Evolutionary conservation across 2,888 invertebrate genomes (phyloP).

Genomic region (Xestia xanthographa): DNA sequence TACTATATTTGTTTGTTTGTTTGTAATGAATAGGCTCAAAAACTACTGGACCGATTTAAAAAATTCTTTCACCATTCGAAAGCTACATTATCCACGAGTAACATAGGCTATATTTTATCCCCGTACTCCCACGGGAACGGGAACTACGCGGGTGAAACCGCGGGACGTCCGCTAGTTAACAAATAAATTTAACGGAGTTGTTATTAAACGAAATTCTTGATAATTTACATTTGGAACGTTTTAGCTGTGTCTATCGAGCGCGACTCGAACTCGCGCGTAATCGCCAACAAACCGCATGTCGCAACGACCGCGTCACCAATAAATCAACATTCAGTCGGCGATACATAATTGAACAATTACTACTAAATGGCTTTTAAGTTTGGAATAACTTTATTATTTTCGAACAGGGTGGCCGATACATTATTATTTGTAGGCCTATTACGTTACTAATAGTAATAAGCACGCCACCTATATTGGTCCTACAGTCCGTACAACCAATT

Average conservation of each 20-base stretch:
- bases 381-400: slow-evolving; percentile 30
- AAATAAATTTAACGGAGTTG: slow-evolving; percentile 38
- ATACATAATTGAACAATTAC: slow-evolving; percentile 58
- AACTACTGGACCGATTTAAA: too few species aligned
- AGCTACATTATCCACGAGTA: too few species aligned
- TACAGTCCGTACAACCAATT: background rate
- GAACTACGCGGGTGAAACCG: too few species aligned
- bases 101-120: too few species aligned
- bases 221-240: slow-evolving; percentile 59
- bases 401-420: background rate
- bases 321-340: slow-evolving; percentile 52
- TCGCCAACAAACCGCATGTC: slow-evolving; percentile 33
- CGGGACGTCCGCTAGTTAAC: too few species aligned
- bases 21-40: too few species aligned
- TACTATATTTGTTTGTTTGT: too few species aligned
- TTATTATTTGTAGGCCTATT: background rate
- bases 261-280: slow-evolving; percentile 53
- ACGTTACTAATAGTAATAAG: background rate
- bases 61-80: too few species aligned
- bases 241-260: slow-evolving; percentile 44
- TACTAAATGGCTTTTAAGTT: slow-evolving; percentile 30
- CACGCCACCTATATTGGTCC: background rate
- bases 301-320: slow-evolving; percentile 36
- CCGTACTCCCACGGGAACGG: too few species aligned
- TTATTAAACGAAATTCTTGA: slow-evolving; percentile 48